Conservation (phyloP, 2,797 vertebrate species). For the Gambelia wislizenii region DNA sequence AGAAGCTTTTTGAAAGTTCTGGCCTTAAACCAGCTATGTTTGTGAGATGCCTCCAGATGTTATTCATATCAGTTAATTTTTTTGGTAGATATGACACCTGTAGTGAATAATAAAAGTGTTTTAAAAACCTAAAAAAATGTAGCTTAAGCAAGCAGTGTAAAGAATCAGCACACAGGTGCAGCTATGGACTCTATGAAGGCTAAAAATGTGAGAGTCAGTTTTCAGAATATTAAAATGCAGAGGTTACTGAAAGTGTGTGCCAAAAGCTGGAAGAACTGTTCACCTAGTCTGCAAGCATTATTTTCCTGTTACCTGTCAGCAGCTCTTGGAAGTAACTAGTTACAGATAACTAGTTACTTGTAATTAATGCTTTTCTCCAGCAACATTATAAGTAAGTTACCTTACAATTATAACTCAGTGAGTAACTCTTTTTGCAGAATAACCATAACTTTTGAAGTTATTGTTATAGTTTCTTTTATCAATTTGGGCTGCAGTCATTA, state of each 20-base stretch:
- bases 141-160: conserved; percentile 6
- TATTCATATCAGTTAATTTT: conserved; percentile 9
- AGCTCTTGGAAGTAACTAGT: background rate
- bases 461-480: too few species aligned
- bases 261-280: background rate
- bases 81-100: conserved; percentile 15
- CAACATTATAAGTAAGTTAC: too few species aligned
- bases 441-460: too few species aligned
- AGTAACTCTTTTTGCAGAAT: too few species aligned
- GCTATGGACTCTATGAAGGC: background rate
- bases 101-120: background rate
- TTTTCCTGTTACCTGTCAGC: background rate
- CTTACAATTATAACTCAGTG: too few species aligned
- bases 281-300: background rate
- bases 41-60: conserved; percentile 6
- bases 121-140: background rate
- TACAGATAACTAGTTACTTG: background rate
- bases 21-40: conserved; percentile 1
- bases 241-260: background rate
- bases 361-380: too few species aligned
- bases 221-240: background rate
- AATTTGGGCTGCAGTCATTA: background rate
- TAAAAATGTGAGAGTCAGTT: too few species aligned
- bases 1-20: background rate
- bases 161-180: background rate